phyloP scores from a whole-genome alignment of 53 echinoderm and acorn worm species.

The Crossaster papposus region DNA sequence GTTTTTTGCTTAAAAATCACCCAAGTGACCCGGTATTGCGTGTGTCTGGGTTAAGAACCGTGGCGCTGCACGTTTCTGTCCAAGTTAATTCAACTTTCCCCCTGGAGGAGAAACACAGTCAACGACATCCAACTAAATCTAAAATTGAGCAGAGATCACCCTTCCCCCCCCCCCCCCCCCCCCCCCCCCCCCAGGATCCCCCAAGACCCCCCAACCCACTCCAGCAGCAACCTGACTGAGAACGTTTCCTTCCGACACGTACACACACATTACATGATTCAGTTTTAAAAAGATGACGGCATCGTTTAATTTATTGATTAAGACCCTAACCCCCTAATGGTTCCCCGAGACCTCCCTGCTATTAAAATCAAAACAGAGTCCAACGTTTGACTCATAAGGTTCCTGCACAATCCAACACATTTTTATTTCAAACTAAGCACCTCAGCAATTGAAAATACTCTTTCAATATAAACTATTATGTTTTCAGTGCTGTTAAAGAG shows the following conservation, averaged over 20 bases:
- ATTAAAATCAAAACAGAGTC: no score
- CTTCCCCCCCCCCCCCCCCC: background rate
- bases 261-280: background rate
- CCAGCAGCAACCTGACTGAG: background rate
- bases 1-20: background rate
- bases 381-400: no score
- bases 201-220: background rate
- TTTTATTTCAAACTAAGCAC: no score
- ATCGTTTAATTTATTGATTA: no score
- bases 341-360: no score
- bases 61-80: background rate
- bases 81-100: background rate
- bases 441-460: no score
- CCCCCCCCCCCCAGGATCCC: no score
- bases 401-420: no score
- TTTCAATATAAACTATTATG: no score
- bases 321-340: no score
- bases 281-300: no score
- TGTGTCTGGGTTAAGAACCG: background rate
- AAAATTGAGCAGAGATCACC: slow-evolving; percentile 6
- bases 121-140: background rate
- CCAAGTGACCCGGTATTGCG: background rate
- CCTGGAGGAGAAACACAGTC: background rate
- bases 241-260: background rate
- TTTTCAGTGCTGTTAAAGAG: no score